phyloP scores from a whole-genome alignment of 2,113 vertebrate species.

The Pholis gunnellus region DNA sequence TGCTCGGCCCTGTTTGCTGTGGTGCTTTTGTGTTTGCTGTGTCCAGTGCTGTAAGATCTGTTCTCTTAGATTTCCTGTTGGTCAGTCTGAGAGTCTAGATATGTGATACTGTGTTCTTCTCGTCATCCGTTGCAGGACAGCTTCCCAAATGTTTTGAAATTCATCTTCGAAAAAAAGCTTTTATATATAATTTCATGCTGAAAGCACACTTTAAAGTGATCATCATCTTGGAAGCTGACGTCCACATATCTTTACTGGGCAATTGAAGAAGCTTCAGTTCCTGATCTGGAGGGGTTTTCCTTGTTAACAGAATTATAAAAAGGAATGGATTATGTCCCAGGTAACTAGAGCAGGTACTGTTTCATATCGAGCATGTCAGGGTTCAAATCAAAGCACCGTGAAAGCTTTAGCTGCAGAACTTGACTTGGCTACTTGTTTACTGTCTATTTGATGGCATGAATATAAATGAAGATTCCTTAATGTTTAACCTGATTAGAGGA shows the following conservation, averaged over 20 bases:
- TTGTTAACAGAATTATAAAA: constrained; percentile 30
- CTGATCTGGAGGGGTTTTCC: constrained; percentile 26
- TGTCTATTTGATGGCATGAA: neutral
- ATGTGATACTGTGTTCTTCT: neutral
- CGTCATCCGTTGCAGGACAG: neutral
- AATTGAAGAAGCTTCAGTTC: constrained; percentile 9
- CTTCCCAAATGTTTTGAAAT: constrained; percentile 7
- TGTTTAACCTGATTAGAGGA: constrained; percentile 1
- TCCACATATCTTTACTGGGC: constrained; percentile 51
- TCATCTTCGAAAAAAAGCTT: constrained; percentile 1
- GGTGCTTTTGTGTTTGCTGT: neutral
- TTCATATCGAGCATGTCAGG: constrained; percentile 31
- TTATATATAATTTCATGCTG: constrained; percentile 1
- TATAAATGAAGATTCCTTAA: neutral
- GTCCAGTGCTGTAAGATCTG: neutral
- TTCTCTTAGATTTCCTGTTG: neutral
- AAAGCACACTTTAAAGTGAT: constrained; percentile 8
- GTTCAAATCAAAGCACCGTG: constrained; percentile 5
- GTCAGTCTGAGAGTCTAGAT: neutral
- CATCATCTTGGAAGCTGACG: constrained; percentile 34
- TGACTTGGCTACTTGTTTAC: neutral
- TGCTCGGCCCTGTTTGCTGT: constrained; percentile 9
- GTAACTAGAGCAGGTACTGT: constrained; percentile 29
- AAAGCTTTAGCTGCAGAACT: constrained; percentile 15
- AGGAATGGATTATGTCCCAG: constrained; percentile 16